Conservation (phyloP, 2,797 vertebrate species). For the Sebastes minor region DNA sequence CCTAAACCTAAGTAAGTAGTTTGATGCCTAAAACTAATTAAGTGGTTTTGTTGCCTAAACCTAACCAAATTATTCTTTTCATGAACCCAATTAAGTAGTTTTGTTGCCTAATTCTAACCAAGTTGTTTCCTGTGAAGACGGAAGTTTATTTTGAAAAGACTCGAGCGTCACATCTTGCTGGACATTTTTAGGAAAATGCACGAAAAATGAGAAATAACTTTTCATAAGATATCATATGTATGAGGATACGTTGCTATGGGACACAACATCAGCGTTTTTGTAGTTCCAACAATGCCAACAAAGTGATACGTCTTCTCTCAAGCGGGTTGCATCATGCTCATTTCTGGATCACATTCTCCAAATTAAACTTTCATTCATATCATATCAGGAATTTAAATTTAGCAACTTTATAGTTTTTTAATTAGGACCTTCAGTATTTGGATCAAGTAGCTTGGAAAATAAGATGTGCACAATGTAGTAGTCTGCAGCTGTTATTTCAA, state of each 20-base stretch:
- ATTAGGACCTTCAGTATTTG: background rate
- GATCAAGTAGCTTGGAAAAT: background rate
- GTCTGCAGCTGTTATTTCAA: background rate
- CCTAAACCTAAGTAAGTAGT: too few species aligned
- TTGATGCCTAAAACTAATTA: too few species aligned
- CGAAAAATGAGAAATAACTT: too few species aligned
- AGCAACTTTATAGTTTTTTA: background rate
- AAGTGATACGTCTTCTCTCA: background rate
- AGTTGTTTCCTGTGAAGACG: too few species aligned
- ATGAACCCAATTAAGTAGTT: too few species aligned
- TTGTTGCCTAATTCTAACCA: too few species aligned
- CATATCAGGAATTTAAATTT: background rate
- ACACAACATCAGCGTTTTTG: background rate
- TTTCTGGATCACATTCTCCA: background rate
- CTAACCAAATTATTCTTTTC: too few species aligned
- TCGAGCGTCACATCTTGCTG: too few species aligned
- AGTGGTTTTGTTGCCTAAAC: too few species aligned
- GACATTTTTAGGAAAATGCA: too few species aligned
- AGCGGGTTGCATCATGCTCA: background rate
- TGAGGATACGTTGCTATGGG: background rate
- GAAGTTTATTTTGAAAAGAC: too few species aligned
- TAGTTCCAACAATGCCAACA: background rate
- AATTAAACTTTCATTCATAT: background rate
- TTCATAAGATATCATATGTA: too few species aligned
- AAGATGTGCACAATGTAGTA: background rate